Conservation (phyloP, 2,113 vertebrate genomes). For the Actinemys pallida region DNA sequence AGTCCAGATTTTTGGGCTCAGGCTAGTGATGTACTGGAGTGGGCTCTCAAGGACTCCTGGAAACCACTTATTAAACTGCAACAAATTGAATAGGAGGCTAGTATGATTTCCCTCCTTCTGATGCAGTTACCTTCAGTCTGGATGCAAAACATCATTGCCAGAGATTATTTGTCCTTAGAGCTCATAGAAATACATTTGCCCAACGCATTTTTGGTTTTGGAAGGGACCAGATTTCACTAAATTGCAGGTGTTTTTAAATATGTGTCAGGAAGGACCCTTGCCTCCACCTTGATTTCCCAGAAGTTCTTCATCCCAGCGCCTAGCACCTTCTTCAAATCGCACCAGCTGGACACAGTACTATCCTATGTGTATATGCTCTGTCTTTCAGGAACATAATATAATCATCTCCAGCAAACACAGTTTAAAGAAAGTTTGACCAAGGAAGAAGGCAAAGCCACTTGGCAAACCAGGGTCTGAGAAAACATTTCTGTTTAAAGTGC, state of each 20-base stretch:
- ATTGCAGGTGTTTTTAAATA: not conserved
- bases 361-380: not conserved
- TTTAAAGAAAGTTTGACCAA: not conserved
- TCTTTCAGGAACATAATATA: not conserved
- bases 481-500: too few species aligned
- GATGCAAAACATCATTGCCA: not conserved
- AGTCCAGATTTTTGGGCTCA: not conserved
- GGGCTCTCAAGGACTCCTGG: not conserved
- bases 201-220: not conserved
- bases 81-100: not conserved
- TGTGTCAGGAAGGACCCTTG: not conserved
- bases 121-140: not conserved
- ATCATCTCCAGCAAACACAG: not conserved
- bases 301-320: not conserved
- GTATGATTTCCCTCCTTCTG: not conserved
- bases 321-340: not conserved
- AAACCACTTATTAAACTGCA: not conserved
- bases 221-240: not conserved
- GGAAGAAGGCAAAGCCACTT: not conserved
- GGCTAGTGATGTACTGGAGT: not conserved
- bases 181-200: not conserved
- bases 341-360: not conserved
- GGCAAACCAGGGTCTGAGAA: not conserved
- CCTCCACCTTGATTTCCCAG: not conserved
- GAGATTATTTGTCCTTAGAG: not conserved